Percentiles rank a stretch among this genome's conserved stretches.
These are phyloP conservation scores for Trissolcus basalis DNA, from an alignment of 1,140 invertebrate species.

Conservation along the genomic window DNA sequence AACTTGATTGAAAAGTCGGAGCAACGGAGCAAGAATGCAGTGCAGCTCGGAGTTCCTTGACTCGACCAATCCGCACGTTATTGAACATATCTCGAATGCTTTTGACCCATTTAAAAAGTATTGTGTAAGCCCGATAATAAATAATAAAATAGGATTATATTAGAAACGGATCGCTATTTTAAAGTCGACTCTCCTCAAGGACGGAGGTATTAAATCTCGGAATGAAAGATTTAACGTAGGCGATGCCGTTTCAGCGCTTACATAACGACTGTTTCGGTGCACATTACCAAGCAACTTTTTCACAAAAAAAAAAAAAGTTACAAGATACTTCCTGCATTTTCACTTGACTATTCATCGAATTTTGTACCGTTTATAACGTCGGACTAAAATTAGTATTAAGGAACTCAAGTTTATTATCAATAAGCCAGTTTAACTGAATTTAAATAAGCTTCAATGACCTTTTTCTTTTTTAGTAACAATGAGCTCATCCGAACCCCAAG, in stretches of 20 bases:
- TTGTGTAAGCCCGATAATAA: neutral
- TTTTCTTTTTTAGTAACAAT: slow-evolving; percentile 62
- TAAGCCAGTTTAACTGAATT: neutral
- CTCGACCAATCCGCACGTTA: too few species aligned
- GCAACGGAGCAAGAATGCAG: too few species aligned
- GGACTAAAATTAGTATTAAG: too few species aligned
- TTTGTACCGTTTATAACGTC: neutral
- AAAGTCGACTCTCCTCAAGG: slow-evolving; percentile 10
- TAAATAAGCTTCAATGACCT: neutral
- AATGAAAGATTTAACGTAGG: slow-evolving; percentile 14
- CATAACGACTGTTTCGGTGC: slow-evolving; percentile 7
- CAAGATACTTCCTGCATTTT: slow-evolving; percentile 13
- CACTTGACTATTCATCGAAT: neutral
- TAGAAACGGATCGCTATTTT: slow-evolving; percentile 12
- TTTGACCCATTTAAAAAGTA: slow-evolving; percentile 10
- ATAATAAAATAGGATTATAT: slow-evolving; percentile 11
- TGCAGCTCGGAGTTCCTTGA: too few species aligned
- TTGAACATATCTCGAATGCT: neutral
- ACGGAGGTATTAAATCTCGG: slow-evolving; percentile 5
- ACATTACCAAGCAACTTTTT: slow-evolving; percentile 4
- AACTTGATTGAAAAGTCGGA: too few species aligned
- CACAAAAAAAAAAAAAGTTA: neutral
- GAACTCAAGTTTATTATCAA: too few species aligned
- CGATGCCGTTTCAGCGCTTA: slow-evolving; percentile 6
- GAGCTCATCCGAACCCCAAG: slow-evolving; percentile 66